Evolutionary conservation across 2,888 invertebrate species (phyloP), one percentile per base, ranked within the genome.

Genomic region (Margaritifera margaritifera): DNA sequence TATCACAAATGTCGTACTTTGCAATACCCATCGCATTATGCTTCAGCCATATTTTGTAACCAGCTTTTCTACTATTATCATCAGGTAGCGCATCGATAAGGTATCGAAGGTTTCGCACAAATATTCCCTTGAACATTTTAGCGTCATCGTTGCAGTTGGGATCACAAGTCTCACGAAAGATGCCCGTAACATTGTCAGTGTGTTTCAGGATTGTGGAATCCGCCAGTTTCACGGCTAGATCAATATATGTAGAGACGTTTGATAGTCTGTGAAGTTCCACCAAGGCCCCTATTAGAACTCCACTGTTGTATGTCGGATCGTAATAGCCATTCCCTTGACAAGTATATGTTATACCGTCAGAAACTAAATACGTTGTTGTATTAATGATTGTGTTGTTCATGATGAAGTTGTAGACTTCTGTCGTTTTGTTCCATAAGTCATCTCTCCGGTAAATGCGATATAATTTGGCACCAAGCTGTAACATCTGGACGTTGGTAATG

Each of bases 71-170:
- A 15, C 58, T 59, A 11, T 68, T 58, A 50, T 80, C 75, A n/a
- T 60, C 62, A 18, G 59, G 50, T 1, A 81, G 27, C 8, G 64
- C 78, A 62, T 80, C 79, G 68, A 80, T 75, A 18, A 83, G 60
- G 58, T 80, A 79, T 51, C 81, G 66, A 15, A 81, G 52, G 63
- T 80, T 73, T 18, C 82, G 67, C 1, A 70, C 75, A 66, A 83
- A 81, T 27, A 83, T 78, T 1, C 81, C 81, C 68, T 83, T 83
- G 42, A 78, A 83, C 72, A 80, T 80, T 24, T 74, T 68, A 1
- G 72, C 72, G 25, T 82, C 82, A 11, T 81, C 77, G 55, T 79
- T 72, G 62, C 80, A 80, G 18, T 64, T 65, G 18, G 79, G 79
- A 18, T 76, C 78, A 59, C 83, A 83, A 22, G 60, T 74, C 69